These are phyloP conservation scores for Pterostichus niger DNA, from an alignment of 2,888 invertebrate species.

Conservation along the genomic window DNA sequence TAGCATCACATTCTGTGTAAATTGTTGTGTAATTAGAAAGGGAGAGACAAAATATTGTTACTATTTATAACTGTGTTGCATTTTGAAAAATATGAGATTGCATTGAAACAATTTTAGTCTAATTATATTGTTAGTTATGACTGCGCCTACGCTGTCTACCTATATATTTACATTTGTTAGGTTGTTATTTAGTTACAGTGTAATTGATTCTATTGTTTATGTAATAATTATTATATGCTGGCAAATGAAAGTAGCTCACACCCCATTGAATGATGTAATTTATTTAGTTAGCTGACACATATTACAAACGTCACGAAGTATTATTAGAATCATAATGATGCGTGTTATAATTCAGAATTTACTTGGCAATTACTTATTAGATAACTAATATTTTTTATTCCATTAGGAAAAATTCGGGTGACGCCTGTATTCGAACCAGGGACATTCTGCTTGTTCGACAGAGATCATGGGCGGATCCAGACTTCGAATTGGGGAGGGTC, in stretches of 20 bases:
- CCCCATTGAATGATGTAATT: not conserved
- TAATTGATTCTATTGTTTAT: conserved; percentile 14
- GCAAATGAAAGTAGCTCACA: conserved; percentile 3
- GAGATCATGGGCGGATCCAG: no score
- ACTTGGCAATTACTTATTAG: no score
- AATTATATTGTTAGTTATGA: not conserved
- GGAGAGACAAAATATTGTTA: not conserved
- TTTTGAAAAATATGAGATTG: no score
- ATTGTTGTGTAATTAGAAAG: not conserved
- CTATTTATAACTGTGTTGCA: not conserved
- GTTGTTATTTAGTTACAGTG: not conserved
- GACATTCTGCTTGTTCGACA: no score
- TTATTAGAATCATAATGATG: no score
- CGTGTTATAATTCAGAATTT: no score
- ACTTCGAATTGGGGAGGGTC: no score
- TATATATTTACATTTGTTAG: not conserved
- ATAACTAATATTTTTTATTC: no score
- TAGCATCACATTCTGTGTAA: no score
- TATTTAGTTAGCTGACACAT: not conserved
- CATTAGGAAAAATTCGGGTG: no score
- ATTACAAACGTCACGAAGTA: not conserved
- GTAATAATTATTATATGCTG: not conserved
- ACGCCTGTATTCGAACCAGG: no score
- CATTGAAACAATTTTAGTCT: not conserved
- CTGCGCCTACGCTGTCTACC: not conserved